Percentiles rank a stretch among this genome's conserved stretches.
These are phyloP conservation scores for Phocoena phocoena DNA, from an alignment of 2,113 vertebrate genomes.

Conservation along the genomic window DNA sequence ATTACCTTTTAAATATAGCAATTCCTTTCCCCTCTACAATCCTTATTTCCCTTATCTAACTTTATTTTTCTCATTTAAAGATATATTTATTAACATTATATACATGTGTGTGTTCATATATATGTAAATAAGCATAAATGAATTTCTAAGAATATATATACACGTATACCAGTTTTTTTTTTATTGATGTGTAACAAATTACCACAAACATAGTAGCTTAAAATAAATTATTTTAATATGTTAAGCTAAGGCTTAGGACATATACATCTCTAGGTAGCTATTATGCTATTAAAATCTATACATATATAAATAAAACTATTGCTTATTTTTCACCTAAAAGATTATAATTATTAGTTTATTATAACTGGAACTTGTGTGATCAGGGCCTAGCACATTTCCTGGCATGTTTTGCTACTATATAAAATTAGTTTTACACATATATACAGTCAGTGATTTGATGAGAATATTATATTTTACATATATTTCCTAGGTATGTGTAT, in stretches of 20 bases:
- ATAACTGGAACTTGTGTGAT: neutral
- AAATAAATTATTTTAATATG: neutral
- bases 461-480: neutral
- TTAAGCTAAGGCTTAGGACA: neutral
- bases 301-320: neutral
- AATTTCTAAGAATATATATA: neutral
- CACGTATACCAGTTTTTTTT: neutral
- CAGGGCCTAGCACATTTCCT: neutral
- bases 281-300: neutral
- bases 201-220: neutral
- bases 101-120: too few species aligned
- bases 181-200: neutral
- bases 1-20: neutral
- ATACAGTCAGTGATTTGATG: neutral
- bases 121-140: neutral
- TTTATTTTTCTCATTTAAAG: neutral
- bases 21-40: neutral
- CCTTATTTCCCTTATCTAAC: neutral
- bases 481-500: neutral
- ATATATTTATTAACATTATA: neutral
- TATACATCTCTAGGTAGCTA: neutral
- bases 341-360: neutral
- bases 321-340: neutral
- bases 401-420: neutral
- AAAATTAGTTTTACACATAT: neutral